phyloP scores from a whole-genome alignment of 1,140 invertebrate species.

The Drosophila serrata region DNA sequence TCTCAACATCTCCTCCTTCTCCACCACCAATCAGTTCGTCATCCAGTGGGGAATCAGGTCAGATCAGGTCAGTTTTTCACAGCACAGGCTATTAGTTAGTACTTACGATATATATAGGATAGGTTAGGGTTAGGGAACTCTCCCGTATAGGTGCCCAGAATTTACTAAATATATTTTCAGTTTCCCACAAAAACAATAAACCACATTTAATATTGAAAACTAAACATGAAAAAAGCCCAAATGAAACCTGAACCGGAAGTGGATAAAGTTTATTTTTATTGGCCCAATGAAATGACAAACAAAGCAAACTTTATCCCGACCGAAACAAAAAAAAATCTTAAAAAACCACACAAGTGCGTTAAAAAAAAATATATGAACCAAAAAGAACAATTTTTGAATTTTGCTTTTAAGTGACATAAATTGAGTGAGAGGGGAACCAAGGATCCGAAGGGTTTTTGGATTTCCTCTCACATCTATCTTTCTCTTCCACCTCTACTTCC shows the following conservation, averaged over 20 bases:
- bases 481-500: constrained; percentile 24
- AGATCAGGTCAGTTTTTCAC: constrained; percentile 36
- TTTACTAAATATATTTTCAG: constrained; percentile 14
- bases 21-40: constrained; percentile 57
- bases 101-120: constrained; percentile 21
- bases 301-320: constrained; percentile 18
- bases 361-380: constrained; percentile 61
- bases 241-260: constrained; percentile 7
- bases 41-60: constrained; percentile 54
- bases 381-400: constrained; percentile 72
- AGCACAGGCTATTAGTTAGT: constrained; percentile 25
- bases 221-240: constrained; percentile 24
- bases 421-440: constrained; percentile 33
- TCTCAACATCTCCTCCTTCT: constrained; percentile 43
- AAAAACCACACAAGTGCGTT: constrained; percentile 74
- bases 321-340: constrained; percentile 11
- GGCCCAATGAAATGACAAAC: constrained; percentile 20
- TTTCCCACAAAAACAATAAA: constrained; percentile 51
- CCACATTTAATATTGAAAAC: constrained; percentile 25
- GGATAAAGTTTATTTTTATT: constrained; percentile 55
- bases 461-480: constrained; percentile 1
- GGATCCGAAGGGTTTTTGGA: background rate
- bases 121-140: constrained; percentile 29
- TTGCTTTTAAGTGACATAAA: constrained; percentile 76
- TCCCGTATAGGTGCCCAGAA: background rate